These are phyloP conservation scores for Boulengeromyrus knoepffleri DNA, from an alignment of 2,113 vertebrate species.

Conservation along the genomic window DNA sequence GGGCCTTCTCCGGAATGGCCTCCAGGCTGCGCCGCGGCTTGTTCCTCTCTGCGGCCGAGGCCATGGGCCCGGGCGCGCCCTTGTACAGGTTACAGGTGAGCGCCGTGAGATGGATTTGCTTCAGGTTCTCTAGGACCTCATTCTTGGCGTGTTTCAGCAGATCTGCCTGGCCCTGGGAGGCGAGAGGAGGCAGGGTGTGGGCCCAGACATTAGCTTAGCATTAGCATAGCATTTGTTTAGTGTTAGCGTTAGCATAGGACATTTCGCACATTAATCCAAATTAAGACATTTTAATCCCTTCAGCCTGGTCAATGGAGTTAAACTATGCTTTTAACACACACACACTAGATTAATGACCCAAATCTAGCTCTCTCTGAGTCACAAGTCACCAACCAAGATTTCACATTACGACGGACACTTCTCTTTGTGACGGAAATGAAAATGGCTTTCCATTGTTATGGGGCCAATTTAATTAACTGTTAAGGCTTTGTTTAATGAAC, in stretches of 20 bases:
- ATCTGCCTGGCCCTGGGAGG: conserved; percentile 81
- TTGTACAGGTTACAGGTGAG: conserved; percentile 79
- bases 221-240: background rate
- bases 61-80: conserved; percentile 43
- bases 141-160: conserved; percentile 83
- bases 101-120: conserved; percentile 84
- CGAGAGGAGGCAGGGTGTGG: background rate
- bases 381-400: background rate
- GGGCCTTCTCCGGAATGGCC: conserved; percentile 63
- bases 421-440: background rate
- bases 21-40: conserved; percentile 68
- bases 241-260: background rate
- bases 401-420: background rate
- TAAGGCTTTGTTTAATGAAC: background rate
- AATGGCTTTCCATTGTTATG: background rate
- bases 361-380: background rate
- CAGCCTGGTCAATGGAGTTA: background rate
- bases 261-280: background rate
- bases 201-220: background rate
- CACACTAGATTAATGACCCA: background rate
- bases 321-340: background rate
- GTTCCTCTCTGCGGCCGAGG: conserved; percentile 35
- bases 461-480: background rate
- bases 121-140: conserved; percentile 84
- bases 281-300: background rate